phyloP scores from a whole-genome alignment of 1,140 invertebrate genomes.

The Branchinecta lindahli region DNA sequence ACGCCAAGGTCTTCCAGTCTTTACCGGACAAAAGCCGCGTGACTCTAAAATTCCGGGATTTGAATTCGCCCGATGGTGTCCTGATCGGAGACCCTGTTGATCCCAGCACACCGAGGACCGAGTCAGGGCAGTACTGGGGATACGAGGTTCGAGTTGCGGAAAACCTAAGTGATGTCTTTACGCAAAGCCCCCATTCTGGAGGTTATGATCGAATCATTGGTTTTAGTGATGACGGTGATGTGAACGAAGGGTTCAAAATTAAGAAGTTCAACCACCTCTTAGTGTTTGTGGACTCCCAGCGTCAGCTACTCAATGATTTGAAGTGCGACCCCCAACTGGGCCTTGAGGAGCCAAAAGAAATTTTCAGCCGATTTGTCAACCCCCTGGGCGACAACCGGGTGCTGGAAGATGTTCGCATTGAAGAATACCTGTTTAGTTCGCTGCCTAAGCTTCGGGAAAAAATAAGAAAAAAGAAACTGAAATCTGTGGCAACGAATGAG shows the following conservation, averaged over 20 bases:
- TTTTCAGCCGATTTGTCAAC: conserved; percentile 41
- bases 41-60: conserved; percentile 56
- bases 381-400: neutral
- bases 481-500: too few relatives aligned
- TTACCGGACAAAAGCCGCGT: conserved; percentile 64
- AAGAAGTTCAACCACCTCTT: conserved; percentile 53
- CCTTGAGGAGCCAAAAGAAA: conserved; percentile 55
- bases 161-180: conserved; percentile 36
- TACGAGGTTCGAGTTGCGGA: conserved; percentile 38
- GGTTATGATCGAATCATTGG: conserved; percentile 42
- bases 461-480: too few relatives aligned
- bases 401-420: neutral
- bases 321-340: conserved; percentile 61
- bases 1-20: conserved; percentile 60
- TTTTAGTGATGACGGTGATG: neutral
- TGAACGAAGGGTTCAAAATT: conserved; percentile 27
- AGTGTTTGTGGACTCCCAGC: conserved; percentile 80
- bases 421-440: neutral
- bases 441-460: neutral
- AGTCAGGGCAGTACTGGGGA: conserved; percentile 41
- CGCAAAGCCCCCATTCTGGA: conserved; percentile 31
- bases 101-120: conserved; percentile 28
- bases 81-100: conserved; percentile 56
- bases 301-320: conserved; percentile 74
- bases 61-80: conserved; percentile 34